Evolutionary conservation across 2,113 vertebrate genomes (phyloP).

Genomic region (Neogobius melanostomus): DNA sequence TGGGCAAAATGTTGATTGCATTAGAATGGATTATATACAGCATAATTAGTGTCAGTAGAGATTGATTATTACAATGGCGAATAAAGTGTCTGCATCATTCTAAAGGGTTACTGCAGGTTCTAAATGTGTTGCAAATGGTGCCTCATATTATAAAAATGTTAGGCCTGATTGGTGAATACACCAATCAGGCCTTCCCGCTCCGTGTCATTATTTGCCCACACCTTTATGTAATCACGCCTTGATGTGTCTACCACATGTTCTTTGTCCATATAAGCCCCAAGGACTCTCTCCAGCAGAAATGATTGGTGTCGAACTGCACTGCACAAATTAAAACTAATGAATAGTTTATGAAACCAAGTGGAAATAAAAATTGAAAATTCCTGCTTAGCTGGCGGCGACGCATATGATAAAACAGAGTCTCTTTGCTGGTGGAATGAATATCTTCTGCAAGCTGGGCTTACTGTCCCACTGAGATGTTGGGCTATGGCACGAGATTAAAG

Average conservation of each 20-base stretch:
- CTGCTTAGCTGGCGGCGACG: neutral
- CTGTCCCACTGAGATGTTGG: slow-evolving; percentile 2
- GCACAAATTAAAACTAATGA: slow-evolving; percentile 37
- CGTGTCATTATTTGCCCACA: slow-evolving; percentile 32
- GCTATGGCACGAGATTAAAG: slow-evolving; percentile 6
- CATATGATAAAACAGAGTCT: slow-evolving; percentile 15
- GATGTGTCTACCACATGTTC: slow-evolving; percentile 26
- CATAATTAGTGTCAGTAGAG: too few relatives aligned
- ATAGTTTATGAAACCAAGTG: slow-evolving; percentile 36
- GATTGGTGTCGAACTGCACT: slow-evolving; percentile 40
- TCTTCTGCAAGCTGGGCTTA: slow-evolving; percentile 1
- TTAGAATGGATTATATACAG: too few relatives aligned
- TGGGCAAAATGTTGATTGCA: neutral
- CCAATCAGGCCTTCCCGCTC: too few relatives aligned
- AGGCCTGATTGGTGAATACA: too few relatives aligned
- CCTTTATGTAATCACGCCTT: slow-evolving; percentile 23
- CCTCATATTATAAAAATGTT: neutral
- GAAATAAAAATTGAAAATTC: slow-evolving; percentile 23
- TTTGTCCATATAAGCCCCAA: slow-evolving; percentile 24
- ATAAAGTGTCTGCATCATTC: too few relatives aligned
- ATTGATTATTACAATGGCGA: too few relatives aligned
- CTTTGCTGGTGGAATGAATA: slow-evolving; percentile 12
- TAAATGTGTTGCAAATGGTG: neutral
- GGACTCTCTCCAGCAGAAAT: slow-evolving; percentile 20
- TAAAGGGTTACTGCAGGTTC: neutral